A percentile compares a stretch with the other conserved stretches of the same genome.
Conservation (phyloP, 1,140 invertebrate genomes). For the Trachymyrmex cornetzi region DNA sequence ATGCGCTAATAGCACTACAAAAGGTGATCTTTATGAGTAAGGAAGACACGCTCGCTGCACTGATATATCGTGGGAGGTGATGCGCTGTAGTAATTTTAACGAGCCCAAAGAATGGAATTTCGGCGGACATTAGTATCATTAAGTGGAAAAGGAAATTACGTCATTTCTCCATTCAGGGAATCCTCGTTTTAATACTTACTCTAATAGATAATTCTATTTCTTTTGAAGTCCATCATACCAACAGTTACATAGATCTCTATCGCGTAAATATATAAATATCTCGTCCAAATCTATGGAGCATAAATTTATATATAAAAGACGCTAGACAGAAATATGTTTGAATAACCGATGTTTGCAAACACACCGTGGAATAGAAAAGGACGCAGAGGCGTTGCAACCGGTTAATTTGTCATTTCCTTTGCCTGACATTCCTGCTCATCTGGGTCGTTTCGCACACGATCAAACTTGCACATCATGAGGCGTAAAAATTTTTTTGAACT, state of each 20-base stretch:
- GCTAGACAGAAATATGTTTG: neutral
- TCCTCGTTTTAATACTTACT: neutral
- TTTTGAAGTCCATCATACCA: neutral
- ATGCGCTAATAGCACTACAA: slow-evolving; percentile 57
- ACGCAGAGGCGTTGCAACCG: slow-evolving; percentile 20
- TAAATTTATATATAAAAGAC: neutral
- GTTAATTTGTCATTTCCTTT: slow-evolving; percentile 73
- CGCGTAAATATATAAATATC: neutral
- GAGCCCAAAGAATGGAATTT: slow-evolving; percentile 19
- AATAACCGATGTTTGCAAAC: slow-evolving; percentile 44
- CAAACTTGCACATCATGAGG: slow-evolving; percentile 24
- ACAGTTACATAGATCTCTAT: neutral
- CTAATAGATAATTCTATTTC: neutral
- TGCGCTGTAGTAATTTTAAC: slow-evolving; percentile 29
- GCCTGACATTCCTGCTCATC: slow-evolving; percentile 42
- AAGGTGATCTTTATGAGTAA: slow-evolving; percentile 58
- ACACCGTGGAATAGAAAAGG: slow-evolving; percentile 3
- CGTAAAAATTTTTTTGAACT: neutral
- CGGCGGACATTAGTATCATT: neutral
- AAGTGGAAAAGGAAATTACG: slow-evolving; percentile 44
- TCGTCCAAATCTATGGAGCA: neutral
- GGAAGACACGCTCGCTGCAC: slow-evolving; percentile 25
- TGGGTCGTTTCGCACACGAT: slow-evolving; percentile 27
- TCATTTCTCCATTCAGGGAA: slow-evolving; percentile 19
- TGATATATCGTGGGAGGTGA: slow-evolving; percentile 31